phyloP scores from a whole-genome alignment of 2,888 invertebrate genomes.

The Ectemnius cavifrons region DNA sequence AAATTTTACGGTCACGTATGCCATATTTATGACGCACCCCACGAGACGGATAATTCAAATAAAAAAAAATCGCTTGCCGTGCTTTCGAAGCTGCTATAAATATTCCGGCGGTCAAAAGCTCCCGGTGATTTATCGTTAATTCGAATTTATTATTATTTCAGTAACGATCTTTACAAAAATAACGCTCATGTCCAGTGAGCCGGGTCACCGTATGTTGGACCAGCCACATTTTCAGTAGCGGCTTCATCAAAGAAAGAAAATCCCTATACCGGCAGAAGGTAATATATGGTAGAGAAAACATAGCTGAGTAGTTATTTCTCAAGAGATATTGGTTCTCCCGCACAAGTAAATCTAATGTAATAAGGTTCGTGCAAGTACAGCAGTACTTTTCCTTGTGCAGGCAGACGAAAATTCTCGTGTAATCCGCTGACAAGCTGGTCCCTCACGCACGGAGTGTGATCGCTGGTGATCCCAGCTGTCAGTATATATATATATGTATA shows the following conservation, averaged over 20 bases:
- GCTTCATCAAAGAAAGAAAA: neutral
- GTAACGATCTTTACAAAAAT: constrained; percentile 5
- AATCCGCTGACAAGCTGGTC: constrained; percentile 66
- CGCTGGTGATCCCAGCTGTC: constrained; percentile 41
- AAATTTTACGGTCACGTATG: constrained; percentile 31
- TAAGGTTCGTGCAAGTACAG: constrained; percentile 33
- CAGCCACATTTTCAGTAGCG: too few species aligned
- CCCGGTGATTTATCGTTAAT: neutral
- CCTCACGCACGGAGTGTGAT: constrained; percentile 68
- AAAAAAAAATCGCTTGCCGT: constrained; percentile 18
- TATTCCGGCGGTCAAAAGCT: constrained; percentile 17
- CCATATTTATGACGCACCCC: constrained; percentile 24
- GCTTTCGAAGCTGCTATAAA: constrained; percentile 26
- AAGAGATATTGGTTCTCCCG: constrained; percentile 16
- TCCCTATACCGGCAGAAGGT: neutral
- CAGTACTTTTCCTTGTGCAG: constrained; percentile 25
- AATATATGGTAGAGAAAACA: neutral
- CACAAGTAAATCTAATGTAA: constrained; percentile 45
- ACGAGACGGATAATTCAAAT: constrained; percentile 33
- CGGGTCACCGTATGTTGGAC: too few species aligned
- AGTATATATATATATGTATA: too few species aligned
- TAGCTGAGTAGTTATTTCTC: neutral
- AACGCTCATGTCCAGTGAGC: neutral
- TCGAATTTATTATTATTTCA: neutral
- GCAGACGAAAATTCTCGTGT: constrained; percentile 45